A percentile compares a stretch with the other conserved stretches of the same genome.
phyloP scores from a whole-genome alignment of 2,797 vertebrate species.

The Aythya fuligula region DNA sequence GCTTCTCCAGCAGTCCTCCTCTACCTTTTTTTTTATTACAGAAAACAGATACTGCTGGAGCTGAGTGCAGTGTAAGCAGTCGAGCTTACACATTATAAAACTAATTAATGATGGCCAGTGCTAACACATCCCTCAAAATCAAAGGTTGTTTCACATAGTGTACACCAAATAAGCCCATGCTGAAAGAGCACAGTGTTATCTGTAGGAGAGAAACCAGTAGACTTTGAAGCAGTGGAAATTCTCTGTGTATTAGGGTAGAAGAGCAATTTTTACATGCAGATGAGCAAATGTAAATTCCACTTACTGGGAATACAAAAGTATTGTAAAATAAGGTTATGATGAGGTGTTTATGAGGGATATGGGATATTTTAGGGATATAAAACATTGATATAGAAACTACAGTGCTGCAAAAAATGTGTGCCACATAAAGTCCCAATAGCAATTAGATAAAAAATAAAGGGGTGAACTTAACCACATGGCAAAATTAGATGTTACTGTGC shows the following conservation, averaged over 20 bases:
- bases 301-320: conserved; percentile 54
- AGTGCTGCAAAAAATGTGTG: conserved; percentile 45
- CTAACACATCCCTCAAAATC: conserved; percentile 43
- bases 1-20: conserved; percentile 2
- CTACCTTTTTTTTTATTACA: background rate
- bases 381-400: conserved; percentile 47
- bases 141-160: conserved; percentile 34
- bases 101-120: conserved; percentile 21
- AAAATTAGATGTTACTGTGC: conserved; percentile 60
- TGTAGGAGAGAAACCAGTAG: conserved; percentile 67
- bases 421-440: conserved; percentile 53
- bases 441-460: conserved; percentile 57
- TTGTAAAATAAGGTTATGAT: conserved; percentile 48
- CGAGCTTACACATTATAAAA: background rate
- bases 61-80: background rate
- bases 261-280: conserved; percentile 63
- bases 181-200: conserved; percentile 56
- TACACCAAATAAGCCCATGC: conserved; percentile 31
- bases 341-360: conserved; percentile 53
- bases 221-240: conserved; percentile 64
- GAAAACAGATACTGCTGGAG: background rate
- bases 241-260: conserved; percentile 42
- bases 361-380: conserved; percentile 51
- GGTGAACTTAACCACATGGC: conserved; percentile 53
- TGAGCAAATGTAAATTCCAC: conserved; percentile 55